Base-by-base conservation (phyloP, 2,797 vertebrate genomes). In the Hippopotamyrus pictus region DNA sequence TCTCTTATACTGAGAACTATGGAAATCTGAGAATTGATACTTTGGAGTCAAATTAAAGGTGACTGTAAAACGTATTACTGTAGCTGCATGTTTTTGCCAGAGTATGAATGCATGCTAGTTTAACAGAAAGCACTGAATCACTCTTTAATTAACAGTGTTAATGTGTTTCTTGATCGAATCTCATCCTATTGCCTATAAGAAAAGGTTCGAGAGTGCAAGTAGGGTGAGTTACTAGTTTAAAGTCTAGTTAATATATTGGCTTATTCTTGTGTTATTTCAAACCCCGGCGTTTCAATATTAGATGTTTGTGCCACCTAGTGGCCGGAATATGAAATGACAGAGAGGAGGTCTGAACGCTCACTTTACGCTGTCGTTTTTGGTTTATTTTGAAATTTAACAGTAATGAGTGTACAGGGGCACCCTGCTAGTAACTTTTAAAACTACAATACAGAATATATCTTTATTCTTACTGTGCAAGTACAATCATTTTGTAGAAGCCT, bases 231-330 rank as follows among this genome's bases (percentile, higher is more conserved):
- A 33, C n/a, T 69, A 69, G 25, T 65, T 29, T 73, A 73, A 73
- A 73, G 8, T 25, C 2, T 41, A 37, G 14, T 41, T 76, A 59
- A 59, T 76, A 41, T 76, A 12, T 76, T 76, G 33, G 8, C 3
- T 41, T 37, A 76, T 33, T 76, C 33, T 76, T 73, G 25, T 5
- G 65, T 33, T 12, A 33, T 33, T 14, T 73, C 12, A 73, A 73
- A 37, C 29, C 14, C 65, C 5, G 0, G 11, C 1, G 25, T 73
- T 37, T 37, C 17, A 83, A 83, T 44, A 19, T 82, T 46, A 53
- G 51, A 41, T 46, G 8, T 79, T 62, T 33, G 25, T 76, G 69
- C 48, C 88, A 88, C 76, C 88, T 88, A 79, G 69, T 88, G 88
- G 88, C 73, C 17, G 8, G 37, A 44, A 44, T 79, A n/a, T 79